Conservation (phyloP, 1,140 invertebrate species). For the Sarcophaga peregrina region DNA sequence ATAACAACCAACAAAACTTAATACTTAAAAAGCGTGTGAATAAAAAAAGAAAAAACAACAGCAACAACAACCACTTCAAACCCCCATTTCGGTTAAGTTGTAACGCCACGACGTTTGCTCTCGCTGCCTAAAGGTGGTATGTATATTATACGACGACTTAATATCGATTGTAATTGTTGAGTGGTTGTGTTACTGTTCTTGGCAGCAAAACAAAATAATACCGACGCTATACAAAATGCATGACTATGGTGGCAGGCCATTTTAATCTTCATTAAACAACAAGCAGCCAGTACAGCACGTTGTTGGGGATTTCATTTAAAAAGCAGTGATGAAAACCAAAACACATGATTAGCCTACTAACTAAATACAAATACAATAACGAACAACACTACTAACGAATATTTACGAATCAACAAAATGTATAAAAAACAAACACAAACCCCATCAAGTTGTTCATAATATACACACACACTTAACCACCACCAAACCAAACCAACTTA, state of each 20-base stretch:
- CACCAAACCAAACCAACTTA: background rate
- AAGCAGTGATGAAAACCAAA: conserved; percentile 57
- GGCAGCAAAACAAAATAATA: background rate
- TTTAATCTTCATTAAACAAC: conserved; percentile 12
- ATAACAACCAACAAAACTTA: background rate
- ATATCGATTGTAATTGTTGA: background rate
- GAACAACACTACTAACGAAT: conserved; percentile 41
- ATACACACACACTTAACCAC: background rate
- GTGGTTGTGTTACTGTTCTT: background rate
- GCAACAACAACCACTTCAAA: conserved; percentile 32
- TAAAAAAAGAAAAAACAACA: conserved; percentile 36
- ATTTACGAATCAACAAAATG: conserved; percentile 7
- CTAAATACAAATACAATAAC: conserved; percentile 48
- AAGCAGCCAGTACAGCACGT: conserved; percentile 38
- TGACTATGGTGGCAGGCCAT: conserved; percentile 1
- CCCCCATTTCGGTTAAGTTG: background rate
- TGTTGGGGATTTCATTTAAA: conserved; percentile 40
- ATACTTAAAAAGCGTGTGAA: conserved; percentile 37
- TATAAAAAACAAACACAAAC: background rate
- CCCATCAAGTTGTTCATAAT: background rate
- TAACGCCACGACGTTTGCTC: background rate
- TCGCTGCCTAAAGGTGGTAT: background rate
- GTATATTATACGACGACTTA: background rate
- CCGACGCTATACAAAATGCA: background rate
- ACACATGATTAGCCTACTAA: conserved; percentile 67